These are phyloP conservation scores for Gymnocypris eckloni DNA, from an alignment of 2,797 vertebrate species.

Conservation along the genomic window DNA sequence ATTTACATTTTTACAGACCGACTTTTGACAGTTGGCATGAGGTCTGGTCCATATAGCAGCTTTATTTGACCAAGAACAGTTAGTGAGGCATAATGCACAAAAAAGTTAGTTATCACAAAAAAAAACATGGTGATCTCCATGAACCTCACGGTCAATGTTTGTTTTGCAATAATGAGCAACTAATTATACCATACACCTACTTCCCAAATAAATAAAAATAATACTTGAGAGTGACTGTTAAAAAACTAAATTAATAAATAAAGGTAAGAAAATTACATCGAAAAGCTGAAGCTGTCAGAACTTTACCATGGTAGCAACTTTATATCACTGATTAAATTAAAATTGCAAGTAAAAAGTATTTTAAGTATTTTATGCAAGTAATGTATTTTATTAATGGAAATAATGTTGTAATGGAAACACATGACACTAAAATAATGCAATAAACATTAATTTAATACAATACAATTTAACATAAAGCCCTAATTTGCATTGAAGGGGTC, in stretches of 20 bases:
- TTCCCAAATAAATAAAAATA: not conserved
- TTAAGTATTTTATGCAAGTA: too few species aligned
- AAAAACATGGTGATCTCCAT: not conserved
- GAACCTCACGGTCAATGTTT: not conserved
- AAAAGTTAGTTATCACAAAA: not conserved
- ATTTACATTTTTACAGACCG: not conserved
- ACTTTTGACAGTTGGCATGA: not conserved
- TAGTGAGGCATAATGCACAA: not conserved
- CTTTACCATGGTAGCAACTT: too few species aligned
- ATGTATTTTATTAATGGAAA: too few species aligned
- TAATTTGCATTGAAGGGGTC: too few species aligned
- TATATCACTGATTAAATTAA: too few species aligned
- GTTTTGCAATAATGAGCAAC: not conserved
- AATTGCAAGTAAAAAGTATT: too few species aligned
- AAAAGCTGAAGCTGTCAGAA: too few species aligned
- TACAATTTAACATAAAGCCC: too few species aligned
- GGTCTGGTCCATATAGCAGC: not conserved
- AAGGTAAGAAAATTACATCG: too few species aligned
- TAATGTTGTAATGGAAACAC: too few species aligned
- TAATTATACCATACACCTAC: not conserved
- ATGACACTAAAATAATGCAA: not conserved
- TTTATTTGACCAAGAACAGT: not conserved
- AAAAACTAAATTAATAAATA: too few species aligned
- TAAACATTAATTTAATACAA: not conserved
- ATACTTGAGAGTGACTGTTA: not conserved